A percentile compares a stretch with the other conserved stretches of the same genome.
These are phyloP conservation scores for Etia nguti DNA, from an alignment of 2,113 vertebrate species.

Conservation along the genomic window DNA sequence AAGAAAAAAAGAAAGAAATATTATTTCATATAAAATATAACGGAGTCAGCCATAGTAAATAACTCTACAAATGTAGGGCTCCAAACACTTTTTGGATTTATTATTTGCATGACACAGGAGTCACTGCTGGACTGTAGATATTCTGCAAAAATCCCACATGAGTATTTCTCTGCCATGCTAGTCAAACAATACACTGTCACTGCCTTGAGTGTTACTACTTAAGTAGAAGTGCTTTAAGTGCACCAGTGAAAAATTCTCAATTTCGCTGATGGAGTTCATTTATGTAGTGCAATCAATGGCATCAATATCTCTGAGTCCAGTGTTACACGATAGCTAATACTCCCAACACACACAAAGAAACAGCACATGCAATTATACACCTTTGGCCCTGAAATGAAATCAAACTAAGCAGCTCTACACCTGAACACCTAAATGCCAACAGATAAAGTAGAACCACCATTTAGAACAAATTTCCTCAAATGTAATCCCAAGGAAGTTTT, in stretches of 20 bases:
- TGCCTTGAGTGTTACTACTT: neutral
- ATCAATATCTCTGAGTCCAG: neutral
- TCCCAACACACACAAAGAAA: neutral
- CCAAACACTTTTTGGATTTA: neutral
- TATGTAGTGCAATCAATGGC: neutral
- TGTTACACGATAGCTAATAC: neutral
- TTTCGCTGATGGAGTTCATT: neutral
- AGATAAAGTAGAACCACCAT: neutral
- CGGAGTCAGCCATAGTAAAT: neutral
- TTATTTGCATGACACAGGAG: neutral
- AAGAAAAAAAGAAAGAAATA: fast-evolving
- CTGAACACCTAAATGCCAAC: neutral
- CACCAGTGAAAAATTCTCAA: neutral
- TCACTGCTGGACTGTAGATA: neutral
- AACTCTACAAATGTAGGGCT: neutral
- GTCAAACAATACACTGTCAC: neutral
- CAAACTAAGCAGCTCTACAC: neutral
- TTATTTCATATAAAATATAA: neutral
- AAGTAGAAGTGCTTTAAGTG: neutral
- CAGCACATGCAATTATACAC: neutral
- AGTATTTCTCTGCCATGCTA: neutral
- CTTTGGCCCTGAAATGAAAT: neutral
- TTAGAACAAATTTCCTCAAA: neutral
- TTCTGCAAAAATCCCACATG: neutral
- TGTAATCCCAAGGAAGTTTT: neutral